These are phyloP conservation scores for Ardeotis arabs DNA, from an alignment of 2,113 vertebrate genomes.

Conservation along the genomic window DNA sequence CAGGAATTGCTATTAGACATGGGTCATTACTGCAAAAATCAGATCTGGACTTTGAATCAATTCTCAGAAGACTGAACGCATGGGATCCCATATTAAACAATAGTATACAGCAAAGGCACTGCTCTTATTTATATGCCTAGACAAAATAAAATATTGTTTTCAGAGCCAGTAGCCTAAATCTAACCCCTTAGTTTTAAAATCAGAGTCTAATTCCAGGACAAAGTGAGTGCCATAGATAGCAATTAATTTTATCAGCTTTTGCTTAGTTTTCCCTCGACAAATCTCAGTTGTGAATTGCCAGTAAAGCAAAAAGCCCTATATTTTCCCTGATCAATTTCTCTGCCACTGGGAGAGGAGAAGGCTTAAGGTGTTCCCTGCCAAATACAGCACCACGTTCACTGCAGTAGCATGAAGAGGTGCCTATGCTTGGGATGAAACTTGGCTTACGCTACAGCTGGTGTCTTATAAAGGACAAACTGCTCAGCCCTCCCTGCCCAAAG, in stretches of 20 bases:
- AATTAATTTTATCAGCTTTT: not conserved
- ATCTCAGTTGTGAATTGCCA: not conserved
- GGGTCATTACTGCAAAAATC: not conserved
- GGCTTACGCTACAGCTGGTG: not conserved
- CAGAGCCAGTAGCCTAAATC: not conserved
- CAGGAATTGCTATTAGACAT: not conserved
- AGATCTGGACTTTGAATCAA: not conserved
- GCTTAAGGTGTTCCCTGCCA: not conserved
- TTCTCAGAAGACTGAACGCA: not conserved
- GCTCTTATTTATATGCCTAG: not conserved
- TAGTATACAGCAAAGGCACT: not conserved
- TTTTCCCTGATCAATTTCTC: not conserved
- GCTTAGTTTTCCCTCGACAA: not conserved
- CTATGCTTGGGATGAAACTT: not conserved
- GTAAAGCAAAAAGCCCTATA: not conserved
- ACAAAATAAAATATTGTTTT: not conserved
- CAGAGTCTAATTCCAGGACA: not conserved
- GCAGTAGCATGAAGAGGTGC: not conserved
- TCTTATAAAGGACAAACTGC: not conserved
- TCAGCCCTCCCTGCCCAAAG: not conserved
- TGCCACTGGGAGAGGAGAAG: not conserved
- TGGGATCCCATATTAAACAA: not conserved
- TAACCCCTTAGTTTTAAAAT: not conserved
- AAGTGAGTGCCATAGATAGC: not conserved
- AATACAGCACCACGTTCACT: accelerated